phyloP scores from a whole-genome alignment of 2,888 invertebrate species.

The Oegoconia quadripuncta region DNA sequence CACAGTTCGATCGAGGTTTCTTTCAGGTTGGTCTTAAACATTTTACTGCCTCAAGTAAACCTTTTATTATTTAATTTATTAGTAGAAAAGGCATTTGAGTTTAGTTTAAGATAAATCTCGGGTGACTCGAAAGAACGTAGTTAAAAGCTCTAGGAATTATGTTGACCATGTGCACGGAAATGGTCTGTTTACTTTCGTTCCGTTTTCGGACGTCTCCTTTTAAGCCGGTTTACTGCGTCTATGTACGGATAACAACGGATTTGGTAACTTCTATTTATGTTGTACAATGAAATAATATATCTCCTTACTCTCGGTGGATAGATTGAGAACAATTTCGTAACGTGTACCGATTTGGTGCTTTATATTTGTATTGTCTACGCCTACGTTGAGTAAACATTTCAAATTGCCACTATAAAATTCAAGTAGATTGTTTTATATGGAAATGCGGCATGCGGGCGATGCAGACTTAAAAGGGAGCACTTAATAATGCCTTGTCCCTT shows the following conservation, averaged over 20 bases:
- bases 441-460: conserved; percentile 47
- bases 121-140: conserved; percentile 34
- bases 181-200: conserved; percentile 60
- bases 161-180: conserved; percentile 60
- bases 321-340: conserved; percentile 40
- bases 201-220: conserved; percentile 63
- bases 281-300: conserved; percentile 48
- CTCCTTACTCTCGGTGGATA: conserved; percentile 39
- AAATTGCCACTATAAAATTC: background rate
- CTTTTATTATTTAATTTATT: conserved; percentile 16
- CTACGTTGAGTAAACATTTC: conserved; percentile 4
- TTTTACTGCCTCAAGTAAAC: conserved; percentile 18
- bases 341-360: conserved; percentile 11
- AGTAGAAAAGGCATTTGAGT: background rate
- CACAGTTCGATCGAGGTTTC: conserved; percentile 23
- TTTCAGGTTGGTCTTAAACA: conserved; percentile 28
- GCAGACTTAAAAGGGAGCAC: conserved; percentile 51
- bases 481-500: conserved; percentile 62
- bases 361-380: conserved; percentile 12
- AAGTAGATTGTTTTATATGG: conserved; percentile 50
- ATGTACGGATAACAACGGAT: conserved; percentile 52
- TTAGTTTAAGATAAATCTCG: conserved; percentile 21
- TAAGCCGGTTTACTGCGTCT: conserved; percentile 52
- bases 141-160: conserved; percentile 11
- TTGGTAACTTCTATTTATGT: conserved; percentile 60